Conservation (phyloP, 1,140 invertebrate species). For the Globodera rostochiensis region DNA sequence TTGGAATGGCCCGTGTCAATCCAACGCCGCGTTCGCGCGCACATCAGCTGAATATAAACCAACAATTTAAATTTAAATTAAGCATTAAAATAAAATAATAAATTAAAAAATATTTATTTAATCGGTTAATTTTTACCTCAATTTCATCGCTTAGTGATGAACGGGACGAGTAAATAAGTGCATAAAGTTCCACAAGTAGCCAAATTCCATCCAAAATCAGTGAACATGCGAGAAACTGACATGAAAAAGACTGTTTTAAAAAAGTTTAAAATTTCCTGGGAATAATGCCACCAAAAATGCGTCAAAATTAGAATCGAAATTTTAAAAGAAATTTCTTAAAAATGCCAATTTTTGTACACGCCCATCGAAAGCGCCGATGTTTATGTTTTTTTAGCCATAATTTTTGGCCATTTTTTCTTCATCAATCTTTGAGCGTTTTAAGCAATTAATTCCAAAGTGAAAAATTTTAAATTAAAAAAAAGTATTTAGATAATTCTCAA, state of each 20-base stretch:
- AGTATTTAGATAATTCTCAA: too few species aligned
- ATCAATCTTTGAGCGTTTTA: too few species aligned
- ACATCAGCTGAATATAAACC: constrained; percentile 25
- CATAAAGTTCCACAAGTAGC: constrained; percentile 32
- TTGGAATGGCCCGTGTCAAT: constrained; percentile 26
- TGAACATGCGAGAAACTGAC: constrained; percentile 25
- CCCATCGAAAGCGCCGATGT: too few species aligned
- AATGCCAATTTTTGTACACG: too few species aligned
- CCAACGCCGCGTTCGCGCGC: constrained; percentile 31
- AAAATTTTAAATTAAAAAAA: too few species aligned
- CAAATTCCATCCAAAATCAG: constrained; percentile 32
- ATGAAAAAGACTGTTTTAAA: not conserved
- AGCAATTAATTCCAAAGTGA: too few species aligned
- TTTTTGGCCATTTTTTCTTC: too few species aligned
- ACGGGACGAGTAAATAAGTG: not conserved
- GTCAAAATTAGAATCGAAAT: not conserved
- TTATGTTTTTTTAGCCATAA: too few species aligned
- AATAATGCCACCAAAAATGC: not conserved
- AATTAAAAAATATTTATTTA: not conserved
- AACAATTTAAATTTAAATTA: not conserved
- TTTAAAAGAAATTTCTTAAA: too few species aligned
- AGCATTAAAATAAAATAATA: too few species aligned
- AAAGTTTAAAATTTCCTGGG: too few species aligned
- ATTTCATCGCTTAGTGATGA: constrained; percentile 30
- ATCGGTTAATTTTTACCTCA: not conserved